phyloP scores from a whole-genome alignment of 1,140 invertebrate species.

The Nephila pilipes region DNA sequence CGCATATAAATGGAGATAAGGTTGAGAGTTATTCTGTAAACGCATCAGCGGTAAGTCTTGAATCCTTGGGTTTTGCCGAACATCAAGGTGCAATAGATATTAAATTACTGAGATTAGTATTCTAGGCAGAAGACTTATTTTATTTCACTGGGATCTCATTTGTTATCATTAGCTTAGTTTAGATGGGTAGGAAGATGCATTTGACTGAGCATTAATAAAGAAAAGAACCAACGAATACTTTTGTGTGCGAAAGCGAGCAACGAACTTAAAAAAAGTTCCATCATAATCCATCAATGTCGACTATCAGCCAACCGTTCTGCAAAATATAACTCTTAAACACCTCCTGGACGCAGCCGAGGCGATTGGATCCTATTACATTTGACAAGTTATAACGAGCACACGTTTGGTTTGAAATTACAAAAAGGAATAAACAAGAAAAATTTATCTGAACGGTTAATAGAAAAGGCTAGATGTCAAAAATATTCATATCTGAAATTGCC shows the following conservation, averaged over 20 bases:
- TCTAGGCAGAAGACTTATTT: not conserved
- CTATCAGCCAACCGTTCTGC: not conserved
- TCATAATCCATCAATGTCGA: conserved; percentile 33
- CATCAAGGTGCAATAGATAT: not conserved
- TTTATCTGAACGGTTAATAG: not conserved
- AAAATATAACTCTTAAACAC: not conserved
- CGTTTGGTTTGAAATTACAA: not conserved
- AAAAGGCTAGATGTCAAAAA: not conserved
- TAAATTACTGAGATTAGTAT: not conserved
- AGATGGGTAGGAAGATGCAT: not conserved
- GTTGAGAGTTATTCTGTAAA: not conserved
- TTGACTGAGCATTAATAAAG: not conserved
- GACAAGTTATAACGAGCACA: not conserved
- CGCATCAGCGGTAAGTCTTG: not conserved
- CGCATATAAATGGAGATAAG: not conserved
- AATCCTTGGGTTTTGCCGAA: not conserved
- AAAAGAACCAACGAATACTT: not conserved
- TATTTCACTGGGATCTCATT: not conserved
- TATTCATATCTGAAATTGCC: not conserved
- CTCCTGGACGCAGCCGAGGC: not conserved
- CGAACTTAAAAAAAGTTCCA: not conserved
- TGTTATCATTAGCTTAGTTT: conserved; percentile 18
- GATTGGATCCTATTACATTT: not conserved
- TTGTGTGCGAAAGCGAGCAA: not conserved
- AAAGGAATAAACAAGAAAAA: not conserved